Conservation (phyloP, 2,113 vertebrate species). For the Barnardius zonarius region DNA sequence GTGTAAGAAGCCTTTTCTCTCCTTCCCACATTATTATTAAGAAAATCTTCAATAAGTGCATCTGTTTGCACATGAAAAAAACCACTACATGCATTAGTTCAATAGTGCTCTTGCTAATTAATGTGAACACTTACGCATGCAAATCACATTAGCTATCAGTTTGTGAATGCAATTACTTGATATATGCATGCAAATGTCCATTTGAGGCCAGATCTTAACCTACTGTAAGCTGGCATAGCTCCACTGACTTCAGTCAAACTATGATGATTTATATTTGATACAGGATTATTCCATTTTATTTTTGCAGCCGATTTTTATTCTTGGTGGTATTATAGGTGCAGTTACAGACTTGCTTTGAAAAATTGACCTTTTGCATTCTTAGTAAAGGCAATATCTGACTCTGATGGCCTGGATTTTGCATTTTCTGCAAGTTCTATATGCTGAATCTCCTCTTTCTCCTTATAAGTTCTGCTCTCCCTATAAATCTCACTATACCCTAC, state of each 20-base stretch:
- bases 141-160: slow-evolving; percentile 51
- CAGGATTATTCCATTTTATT: not conserved
- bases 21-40: not conserved
- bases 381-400: not conserved
- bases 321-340: not conserved
- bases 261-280: not conserved
- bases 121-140: slow-evolving; percentile 35
- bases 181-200: slow-evolving; percentile 42
- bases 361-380: not conserved
- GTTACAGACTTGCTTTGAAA: not conserved
- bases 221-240: not conserved
- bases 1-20: not conserved
- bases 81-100: not conserved
- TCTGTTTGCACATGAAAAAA: slow-evolving; percentile 40
- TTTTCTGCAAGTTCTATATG: not conserved
- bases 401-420: not conserved
- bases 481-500: not conserved
- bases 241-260: not conserved
- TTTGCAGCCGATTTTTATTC: not conserved
- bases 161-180: slow-evolving; percentile 18
- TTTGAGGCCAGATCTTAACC: slow-evolving; percentile 25
- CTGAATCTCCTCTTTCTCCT: not conserved
- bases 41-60: slow-evolving; percentile 25
- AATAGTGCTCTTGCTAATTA: slow-evolving; percentile 14
- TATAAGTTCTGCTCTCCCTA: not conserved